phyloP scores from a whole-genome alignment of 2,113 vertebrate genomes.

The Anhinga rufa region DNA sequence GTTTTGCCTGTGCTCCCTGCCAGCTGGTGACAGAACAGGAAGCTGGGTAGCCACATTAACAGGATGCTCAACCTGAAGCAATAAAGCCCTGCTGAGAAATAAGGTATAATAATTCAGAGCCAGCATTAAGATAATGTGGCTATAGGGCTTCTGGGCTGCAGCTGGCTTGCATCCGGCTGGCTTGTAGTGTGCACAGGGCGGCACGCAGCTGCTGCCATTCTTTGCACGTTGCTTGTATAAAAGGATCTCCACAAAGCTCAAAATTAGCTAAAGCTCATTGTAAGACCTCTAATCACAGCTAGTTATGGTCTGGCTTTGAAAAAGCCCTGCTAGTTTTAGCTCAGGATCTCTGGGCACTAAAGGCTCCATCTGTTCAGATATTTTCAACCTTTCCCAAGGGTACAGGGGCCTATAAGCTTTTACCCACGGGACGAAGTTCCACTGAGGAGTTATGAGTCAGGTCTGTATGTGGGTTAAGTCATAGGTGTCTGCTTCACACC shows the following conservation, averaged over 20 bases:
- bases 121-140: neutral
- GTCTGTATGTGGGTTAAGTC: neutral
- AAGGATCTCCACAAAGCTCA: neutral
- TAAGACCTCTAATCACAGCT: neutral
- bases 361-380: neutral
- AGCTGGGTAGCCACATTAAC: neutral
- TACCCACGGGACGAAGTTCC: neutral
- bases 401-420: neutral
- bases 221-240: neutral
- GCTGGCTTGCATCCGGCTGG: neutral
- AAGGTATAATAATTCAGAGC: neutral
- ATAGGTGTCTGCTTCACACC: neutral
- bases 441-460: neutral
- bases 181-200: fast-evolving
- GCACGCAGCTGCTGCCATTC: constrained; percentile 8
- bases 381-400: neutral
- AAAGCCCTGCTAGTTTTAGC: neutral
- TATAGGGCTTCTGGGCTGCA: neutral
- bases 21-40: neutral
- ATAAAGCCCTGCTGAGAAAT: constrained; percentile 24
- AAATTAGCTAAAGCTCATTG: constrained; percentile 15
- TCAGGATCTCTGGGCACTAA: neutral
- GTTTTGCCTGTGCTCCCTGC: neutral
- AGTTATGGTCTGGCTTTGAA: neutral
- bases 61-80: neutral